Base-by-base conservation (phyloP, 2,113 vertebrate species). In the Menura novaehollandiae region DNA sequence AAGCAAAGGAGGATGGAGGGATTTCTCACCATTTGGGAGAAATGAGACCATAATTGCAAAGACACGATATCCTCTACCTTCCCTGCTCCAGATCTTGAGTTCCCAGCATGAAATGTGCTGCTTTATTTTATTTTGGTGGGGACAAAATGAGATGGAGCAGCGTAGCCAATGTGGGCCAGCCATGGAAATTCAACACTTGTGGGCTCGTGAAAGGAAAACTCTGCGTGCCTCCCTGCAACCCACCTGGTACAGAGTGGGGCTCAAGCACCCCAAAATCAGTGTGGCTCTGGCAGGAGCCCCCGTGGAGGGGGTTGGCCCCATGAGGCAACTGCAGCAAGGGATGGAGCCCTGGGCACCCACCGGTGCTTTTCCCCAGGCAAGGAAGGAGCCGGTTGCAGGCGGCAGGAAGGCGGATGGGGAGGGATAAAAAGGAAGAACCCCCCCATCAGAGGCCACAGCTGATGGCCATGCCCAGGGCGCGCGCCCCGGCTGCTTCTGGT, bases 301-400 rank as follows among this genome's bases (percentile, higher is more conserved):
- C 1, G 32, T 1, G 2, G 41, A 56, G 24, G 1, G 2, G 7
- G 8, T 4, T 10, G 3, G 15, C 11, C 24, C 14, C 32, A 2
- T 2, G 46, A 62, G 21, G 74, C 3, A 1, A 23, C 27, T 1
- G 13, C 41, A 44, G 46, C 15, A 2, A 47, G 13, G 33, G 33
- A 67, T 39, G 24, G 43, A 95, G 60, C 20, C 63, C 18, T 0
- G 5, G 58, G 58, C 0, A 1, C 63, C 33, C 9, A 1, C n/a
- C 1, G 1, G 6, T 59, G 43, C 53, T 55, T 72, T 43, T 64
- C 73, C 41, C 27, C 19, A 39, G 88, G 60, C 15, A 9, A 81
- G 60, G 83, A 75, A 73, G 87, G 75, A 91, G 83, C 21, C 0
- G 1, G 74, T 15, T 2, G 6, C 33, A 69, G 85, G 84, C 52